Evolutionary conservation across 2,888 invertebrate genomes (phyloP).

Genomic region (Odontomyia ornata): DNA sequence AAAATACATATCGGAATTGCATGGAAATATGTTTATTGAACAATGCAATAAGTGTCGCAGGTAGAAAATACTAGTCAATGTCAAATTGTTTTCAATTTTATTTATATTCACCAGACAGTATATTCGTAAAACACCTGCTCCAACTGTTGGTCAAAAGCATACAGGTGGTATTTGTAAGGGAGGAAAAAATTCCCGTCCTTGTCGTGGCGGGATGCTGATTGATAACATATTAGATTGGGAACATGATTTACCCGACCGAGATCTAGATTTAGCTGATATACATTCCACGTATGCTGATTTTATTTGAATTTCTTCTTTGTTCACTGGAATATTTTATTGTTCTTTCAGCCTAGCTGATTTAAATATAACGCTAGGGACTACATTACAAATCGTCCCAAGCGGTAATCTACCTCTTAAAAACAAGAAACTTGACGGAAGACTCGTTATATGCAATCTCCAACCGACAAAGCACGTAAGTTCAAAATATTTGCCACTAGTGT

Average conservation of each 20-base stretch:
- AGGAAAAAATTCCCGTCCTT: conserved; percentile 72
- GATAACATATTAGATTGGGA: conserved; percentile 99
- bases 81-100: background rate
- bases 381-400: conserved; percentile 96
- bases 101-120: conserved; percentile 72
- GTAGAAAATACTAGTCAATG: conserved; percentile 60
- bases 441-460: conserved; percentile 95
- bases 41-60: conserved; percentile 90
- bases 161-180: conserved; percentile 74
- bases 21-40: conserved; percentile 98
- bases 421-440: conserved; percentile 84
- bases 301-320: background rate
- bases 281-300: conserved; percentile 71
- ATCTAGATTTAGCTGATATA: conserved; percentile 83
- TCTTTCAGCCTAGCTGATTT: conserved; percentile 86
- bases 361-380: conserved; percentile 95
- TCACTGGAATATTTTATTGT: background rate
- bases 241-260: conserved; percentile 87
- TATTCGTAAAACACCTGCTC: conserved; percentile 77
- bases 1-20: conserved; percentile 86
- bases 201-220: conserved; percentile 87
- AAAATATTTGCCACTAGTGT: background rate
- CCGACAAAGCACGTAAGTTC: conserved; percentile 92
- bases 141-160: conserved; percentile 81
- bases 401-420: conserved; percentile 90